Evolutionary conservation across 2,113 vertebrate genomes (phyloP).

Genomic region (Labeo rohita): DNA sequence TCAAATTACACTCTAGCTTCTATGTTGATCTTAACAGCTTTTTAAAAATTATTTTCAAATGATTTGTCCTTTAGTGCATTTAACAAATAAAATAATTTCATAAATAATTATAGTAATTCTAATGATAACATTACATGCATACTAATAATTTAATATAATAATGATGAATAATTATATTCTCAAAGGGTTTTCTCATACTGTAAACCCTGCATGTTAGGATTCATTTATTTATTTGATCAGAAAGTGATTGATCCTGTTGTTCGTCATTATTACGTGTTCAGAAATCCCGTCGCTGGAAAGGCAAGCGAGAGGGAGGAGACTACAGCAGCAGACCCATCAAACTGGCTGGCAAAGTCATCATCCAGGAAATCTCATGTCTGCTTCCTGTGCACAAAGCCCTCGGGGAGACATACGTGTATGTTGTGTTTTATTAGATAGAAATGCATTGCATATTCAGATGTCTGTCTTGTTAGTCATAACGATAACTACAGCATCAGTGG

Average conservation of each 20-base stretch:
- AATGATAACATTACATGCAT: neutral
- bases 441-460: neutral
- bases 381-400: slow-evolving; percentile 92
- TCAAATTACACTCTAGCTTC: neutral
- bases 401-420: slow-evolving; percentile 93
- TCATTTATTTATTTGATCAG: neutral
- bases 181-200: neutral
- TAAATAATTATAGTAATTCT: neutral
- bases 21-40: neutral
- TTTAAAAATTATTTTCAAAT: neutral
- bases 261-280: slow-evolving; percentile 65
- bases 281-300: slow-evolving; percentile 97
- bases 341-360: slow-evolving; percentile 95
- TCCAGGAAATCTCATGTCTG: slow-evolving; percentile 93
- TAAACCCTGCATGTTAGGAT: neutral
- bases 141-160: neutral
- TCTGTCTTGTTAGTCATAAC: neutral
- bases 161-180: neutral
- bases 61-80: neutral
- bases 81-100: neutral
- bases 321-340: slow-evolving; percentile 87
- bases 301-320: slow-evolving; percentile 88
- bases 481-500: neutral
- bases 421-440: neutral
- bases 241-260: neutral